Base-by-base conservation (phyloP, 2,797 vertebrate species). In the Pelodytes ibericus region DNA sequence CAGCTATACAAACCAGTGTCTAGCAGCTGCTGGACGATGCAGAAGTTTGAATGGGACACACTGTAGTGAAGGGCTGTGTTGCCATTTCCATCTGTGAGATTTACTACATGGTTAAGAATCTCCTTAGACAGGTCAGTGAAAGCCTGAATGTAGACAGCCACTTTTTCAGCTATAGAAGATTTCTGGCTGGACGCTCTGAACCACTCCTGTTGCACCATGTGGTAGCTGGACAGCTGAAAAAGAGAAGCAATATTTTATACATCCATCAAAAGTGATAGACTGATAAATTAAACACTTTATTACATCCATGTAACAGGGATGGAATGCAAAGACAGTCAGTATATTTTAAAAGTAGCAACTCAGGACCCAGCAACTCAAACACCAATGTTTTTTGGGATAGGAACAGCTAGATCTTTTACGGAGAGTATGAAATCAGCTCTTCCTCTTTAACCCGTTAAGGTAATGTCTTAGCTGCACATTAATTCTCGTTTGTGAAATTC, bases 1-100 rank as follows among this genome's bases (percentile, higher is more conserved):
- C 51, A 11, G 2, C 18, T 36, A 15, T 44, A 44, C 90, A 84
- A 49, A 97, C 97, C 95, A 0, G 96, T 97, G 84, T 96, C 94
- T 72, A 99, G 89, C 76, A 99, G 90, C 81, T 97, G 87, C 58
- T 66, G 90, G 39, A 98, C 94, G 0, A 99, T 95, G 4, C 87
- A 81, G 53, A 99, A 95, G 88, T 99, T 99, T 84, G 96, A 97
- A 84, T 99, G 96, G 1, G 97, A 99, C 66, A 99, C 95, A 0
- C 96, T 99, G 90, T 99, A 99, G 90, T 99, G 97, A 26, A 99
- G 89, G 26, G 96, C 97, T 0, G 95, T 97, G 92, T 99, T 99
- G 58, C 96, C 96, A 0, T 98, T 98, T 39, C 95, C 94, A 0
- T 99, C 97, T 0, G 92, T 93, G 91, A 98, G 93, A 89, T 99